Evolutionary conservation across 2,797 vertebrate species (phyloP).

Genomic region (Catostomus latipinnis): DNA sequence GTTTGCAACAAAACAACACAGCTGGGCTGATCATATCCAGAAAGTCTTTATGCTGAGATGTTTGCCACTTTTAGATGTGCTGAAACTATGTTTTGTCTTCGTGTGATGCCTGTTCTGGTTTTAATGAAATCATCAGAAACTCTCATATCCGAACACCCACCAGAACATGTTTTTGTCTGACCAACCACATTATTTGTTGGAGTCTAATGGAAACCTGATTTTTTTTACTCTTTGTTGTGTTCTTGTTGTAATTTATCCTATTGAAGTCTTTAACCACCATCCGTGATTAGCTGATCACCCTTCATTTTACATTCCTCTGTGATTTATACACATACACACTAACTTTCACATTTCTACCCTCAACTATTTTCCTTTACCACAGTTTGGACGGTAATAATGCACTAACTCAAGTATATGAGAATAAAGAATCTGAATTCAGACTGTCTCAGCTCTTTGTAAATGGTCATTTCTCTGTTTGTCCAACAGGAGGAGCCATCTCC

Average conservation of each 20-base stretch:
- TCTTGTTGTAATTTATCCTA: slow-evolving; percentile 38
- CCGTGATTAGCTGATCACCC: slow-evolving; percentile 40
- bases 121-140: slow-evolving; percentile 30
- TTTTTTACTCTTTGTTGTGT: neutral
- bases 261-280: slow-evolving; percentile 29
- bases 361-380: slow-evolving; percentile 20
- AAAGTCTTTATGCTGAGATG: slow-evolving; percentile 5
- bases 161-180: slow-evolving; percentile 11
- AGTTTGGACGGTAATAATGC: neutral
- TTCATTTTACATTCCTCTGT: slow-evolving; percentile 15
- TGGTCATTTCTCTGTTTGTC: neutral
- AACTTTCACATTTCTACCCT: slow-evolving; percentile 14
- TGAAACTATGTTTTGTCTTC: neutral
- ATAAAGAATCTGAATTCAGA: neutral
- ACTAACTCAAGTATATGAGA: neutral
- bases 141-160: neutral
- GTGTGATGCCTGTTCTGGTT: slow-evolving; percentile 15
- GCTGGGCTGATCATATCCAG: neutral
- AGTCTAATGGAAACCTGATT: slow-evolving; percentile 4
- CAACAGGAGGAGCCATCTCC: slow-evolving; percentile 87
- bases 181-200: slow-evolving; percentile 9
- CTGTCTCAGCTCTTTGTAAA: slow-evolving; percentile 11
- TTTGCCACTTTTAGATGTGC: slow-evolving; percentile 4
- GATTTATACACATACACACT: slow-evolving; percentile 8
- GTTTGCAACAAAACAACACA: too few relatives aligned